Conservation (phyloP, 1,140 invertebrate species). For the Zaprionus camerounensis region DNA sequence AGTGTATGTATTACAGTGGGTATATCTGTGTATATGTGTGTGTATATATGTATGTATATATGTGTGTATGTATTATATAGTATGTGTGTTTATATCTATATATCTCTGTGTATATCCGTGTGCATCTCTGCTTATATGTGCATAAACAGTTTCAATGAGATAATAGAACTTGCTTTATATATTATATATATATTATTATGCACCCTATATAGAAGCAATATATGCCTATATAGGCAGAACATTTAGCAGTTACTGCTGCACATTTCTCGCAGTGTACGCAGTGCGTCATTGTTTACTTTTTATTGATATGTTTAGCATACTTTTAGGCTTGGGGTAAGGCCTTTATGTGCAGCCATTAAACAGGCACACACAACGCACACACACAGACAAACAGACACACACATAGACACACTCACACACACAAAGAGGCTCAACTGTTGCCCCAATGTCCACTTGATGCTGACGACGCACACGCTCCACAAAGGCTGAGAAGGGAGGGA, state of each 20-base stretch:
- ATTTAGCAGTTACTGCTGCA: background rate
- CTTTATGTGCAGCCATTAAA: conserved; percentile 45
- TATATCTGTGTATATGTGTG: too few species aligned
- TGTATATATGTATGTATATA: too few species aligned
- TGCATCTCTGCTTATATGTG: too few species aligned
- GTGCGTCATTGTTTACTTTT: conserved; percentile 44
- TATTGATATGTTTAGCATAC: conserved; percentile 56
- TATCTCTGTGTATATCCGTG: too few species aligned
- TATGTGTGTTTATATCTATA: too few species aligned
- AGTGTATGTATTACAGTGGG: too few species aligned
- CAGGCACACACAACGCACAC: conserved; percentile 3
- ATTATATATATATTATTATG: background rate
- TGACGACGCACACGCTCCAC: too few species aligned
- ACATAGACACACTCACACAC: background rate
- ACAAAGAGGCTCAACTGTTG: background rate
- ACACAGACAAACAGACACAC: background rate
- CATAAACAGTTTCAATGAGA: too few species aligned
- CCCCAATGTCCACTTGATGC: conserved; percentile 20
- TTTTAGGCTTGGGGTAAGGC: conserved; percentile 34
- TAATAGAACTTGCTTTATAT: background rate
- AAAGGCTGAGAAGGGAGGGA: background rate
- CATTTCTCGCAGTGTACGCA: conserved; percentile 11
- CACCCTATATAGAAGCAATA: background rate
- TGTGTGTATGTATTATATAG: too few species aligned
- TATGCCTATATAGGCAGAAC: background rate